phyloP scores from a whole-genome alignment of 2,888 invertebrate species.

The Tipula vernalis region DNA sequence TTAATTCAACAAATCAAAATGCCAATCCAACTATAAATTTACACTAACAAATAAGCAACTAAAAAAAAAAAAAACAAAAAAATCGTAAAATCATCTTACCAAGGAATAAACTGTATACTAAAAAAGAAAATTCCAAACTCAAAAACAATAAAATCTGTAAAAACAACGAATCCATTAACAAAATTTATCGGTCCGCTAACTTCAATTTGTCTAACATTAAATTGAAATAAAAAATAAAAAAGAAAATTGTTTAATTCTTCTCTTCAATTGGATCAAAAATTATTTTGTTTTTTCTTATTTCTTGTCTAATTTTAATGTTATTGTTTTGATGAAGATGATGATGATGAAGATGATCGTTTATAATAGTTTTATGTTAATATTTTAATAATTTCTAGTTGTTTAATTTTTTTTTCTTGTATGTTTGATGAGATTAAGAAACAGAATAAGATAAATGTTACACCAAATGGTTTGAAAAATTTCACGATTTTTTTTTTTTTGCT shows the following conservation, averaged over 20 bases:
- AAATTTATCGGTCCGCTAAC: conserved; percentile 7
- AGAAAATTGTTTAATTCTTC: not conserved
- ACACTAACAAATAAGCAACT: not conserved
- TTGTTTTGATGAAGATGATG: conserved; percentile 4
- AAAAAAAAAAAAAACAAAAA: not conserved
- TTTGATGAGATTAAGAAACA: conserved; percentile 4
- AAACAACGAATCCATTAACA: conserved; percentile 8
- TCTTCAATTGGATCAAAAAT: not conserved
- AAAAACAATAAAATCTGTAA: not conserved
- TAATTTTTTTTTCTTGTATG: not conserved
- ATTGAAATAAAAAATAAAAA: not conserved
- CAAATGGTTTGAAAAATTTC: not conserved
- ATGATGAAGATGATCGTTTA: conserved; percentile 1
- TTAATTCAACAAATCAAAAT: not conserved
- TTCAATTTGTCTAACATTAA: conserved; percentile 10
- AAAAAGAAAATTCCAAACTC: not conserved
- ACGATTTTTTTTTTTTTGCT: not conserved
- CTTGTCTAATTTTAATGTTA: not conserved
- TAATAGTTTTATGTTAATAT: not conserved
- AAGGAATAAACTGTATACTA: not conserved
- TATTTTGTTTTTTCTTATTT: not conserved
- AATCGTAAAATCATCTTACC: not conserved
- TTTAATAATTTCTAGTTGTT: not conserved
- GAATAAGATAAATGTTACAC: not conserved
- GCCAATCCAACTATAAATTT: not conserved